These are phyloP conservation scores for Phyllotis vaccarum DNA, from an alignment of 2,797 vertebrate genomes.

Conservation along the genomic window DNA sequence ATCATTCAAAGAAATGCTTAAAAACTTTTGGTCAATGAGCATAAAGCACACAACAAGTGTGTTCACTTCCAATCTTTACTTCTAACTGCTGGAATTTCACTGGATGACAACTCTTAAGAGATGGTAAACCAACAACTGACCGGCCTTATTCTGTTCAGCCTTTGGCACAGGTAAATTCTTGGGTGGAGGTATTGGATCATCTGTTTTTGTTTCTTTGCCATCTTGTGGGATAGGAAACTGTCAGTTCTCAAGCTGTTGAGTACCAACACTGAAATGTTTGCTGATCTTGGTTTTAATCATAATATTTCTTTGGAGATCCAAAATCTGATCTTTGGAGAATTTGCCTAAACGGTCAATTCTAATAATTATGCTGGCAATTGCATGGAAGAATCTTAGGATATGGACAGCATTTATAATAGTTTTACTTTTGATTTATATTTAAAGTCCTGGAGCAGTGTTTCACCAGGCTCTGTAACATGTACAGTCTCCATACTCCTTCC, in stretches of 20 bases:
- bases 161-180: not conserved
- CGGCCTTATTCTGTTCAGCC: not conserved
- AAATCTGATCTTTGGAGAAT: not conserved
- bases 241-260: not conserved
- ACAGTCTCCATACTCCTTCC: not conserved
- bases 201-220: not conserved
- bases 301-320: not conserved
- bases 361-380: not conserved
- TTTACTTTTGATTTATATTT: not conserved
- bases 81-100: not conserved
- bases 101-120: not conserved
- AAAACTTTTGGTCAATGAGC: not conserved
- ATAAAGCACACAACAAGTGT: not conserved
- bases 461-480: not conserved
- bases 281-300: not conserved
- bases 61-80: not conserved
- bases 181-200: not conserved
- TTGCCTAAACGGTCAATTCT: not conserved
- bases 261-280: not conserved
- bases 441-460: not conserved
- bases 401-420: not conserved
- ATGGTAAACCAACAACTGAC: not conserved
- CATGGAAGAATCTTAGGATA: not conserved
- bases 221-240: not conserved
- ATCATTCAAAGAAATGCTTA: not conserved